These are phyloP conservation scores for Congeria kusceri DNA, from an alignment of 2,888 invertebrate genomes.

Conservation along the genomic window DNA sequence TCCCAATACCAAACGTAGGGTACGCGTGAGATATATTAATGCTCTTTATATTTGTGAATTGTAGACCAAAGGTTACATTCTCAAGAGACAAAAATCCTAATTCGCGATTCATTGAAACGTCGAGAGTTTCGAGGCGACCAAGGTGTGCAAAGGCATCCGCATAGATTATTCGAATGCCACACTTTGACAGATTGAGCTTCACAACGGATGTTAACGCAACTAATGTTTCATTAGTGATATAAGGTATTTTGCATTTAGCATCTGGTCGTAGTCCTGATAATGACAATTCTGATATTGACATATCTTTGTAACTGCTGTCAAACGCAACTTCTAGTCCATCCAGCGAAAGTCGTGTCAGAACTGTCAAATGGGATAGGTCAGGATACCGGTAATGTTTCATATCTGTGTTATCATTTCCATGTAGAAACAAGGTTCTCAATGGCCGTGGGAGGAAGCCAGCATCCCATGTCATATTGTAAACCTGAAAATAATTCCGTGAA, in stretches of 20 bases:
- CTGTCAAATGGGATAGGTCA: neutral
- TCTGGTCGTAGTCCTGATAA: neutral
- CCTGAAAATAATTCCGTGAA: neutral
- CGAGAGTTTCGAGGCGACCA: slow-evolving; percentile 13
- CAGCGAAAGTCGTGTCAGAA: neutral
- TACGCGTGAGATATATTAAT: slow-evolving; percentile 38
- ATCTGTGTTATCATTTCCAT: no score
- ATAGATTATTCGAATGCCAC: slow-evolving; percentile 17
- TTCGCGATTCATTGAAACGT: slow-evolving; percentile 33
- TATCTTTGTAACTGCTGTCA: neutral
- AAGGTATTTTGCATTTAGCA: slow-evolving; percentile 1
- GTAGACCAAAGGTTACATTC: slow-evolving; percentile 48
- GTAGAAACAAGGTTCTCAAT: neutral
- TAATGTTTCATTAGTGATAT: slow-evolving; percentile 26
- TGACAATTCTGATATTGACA: neutral
- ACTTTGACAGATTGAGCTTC: slow-evolving; percentile 22
- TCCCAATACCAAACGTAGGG: slow-evolving; percentile 39
- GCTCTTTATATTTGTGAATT: slow-evolving; percentile 34
- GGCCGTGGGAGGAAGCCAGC: neutral
- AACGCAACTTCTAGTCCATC: neutral
- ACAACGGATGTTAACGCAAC: neutral
- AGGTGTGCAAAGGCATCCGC: slow-evolving; percentile 21
- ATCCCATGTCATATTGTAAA: neutral
- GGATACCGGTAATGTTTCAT: neutral
- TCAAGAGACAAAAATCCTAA: slow-evolving; percentile 32